Percentiles rank a stretch among this genome's conserved stretches.
These are phyloP conservation scores for Leptopilina myrica DNA, from an alignment of 2,888 invertebrate species.

Conservation along the genomic window DNA sequence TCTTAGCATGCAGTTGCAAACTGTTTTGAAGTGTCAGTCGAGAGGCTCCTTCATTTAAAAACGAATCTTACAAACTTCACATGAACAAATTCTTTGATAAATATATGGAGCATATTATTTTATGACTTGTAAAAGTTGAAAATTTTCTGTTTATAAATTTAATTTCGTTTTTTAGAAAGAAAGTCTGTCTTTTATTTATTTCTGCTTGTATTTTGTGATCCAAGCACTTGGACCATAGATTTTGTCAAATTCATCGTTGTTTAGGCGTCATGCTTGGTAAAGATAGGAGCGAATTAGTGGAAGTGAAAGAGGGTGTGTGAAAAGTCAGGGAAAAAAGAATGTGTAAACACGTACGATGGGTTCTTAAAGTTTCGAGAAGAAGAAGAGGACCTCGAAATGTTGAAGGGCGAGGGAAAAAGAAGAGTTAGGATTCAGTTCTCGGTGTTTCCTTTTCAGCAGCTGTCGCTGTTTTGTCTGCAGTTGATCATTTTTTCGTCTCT, in stretches of 20 bases:
- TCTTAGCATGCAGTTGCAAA: slow-evolving; percentile 29
- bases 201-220: neutral
- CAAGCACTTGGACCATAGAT: slow-evolving; percentile 10
- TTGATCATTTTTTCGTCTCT: slow-evolving; percentile 51
- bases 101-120: neutral
- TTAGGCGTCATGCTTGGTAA: slow-evolving; percentile 51
- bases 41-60: slow-evolving; percentile 20
- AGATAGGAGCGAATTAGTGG: slow-evolving; percentile 61
- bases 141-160: too few relatives aligned
- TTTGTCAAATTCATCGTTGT: slow-evolving; percentile 37
- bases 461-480: slow-evolving; percentile 57
- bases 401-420: slow-evolving; percentile 50
- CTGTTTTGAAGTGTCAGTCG: slow-evolving; percentile 30
- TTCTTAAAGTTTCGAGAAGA: slow-evolving; percentile 46
- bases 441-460: slow-evolving; percentile 55
- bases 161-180: neutral
- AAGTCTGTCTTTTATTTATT: neutral
- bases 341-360: slow-evolving; percentile 56
- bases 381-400: slow-evolving; percentile 54
- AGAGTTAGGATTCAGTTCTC: slow-evolving; percentile 44
- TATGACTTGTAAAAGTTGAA: neutral
- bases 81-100: neutral
- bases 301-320: slow-evolving; percentile 56
- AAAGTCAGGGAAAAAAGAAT: slow-evolving; percentile 55
- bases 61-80: neutral